Evolutionary conservation across 2,113 vertebrate genomes (phyloP), one percentile per base, ranked within the genome.

Genomic region (Corydoras maculifer): DNA sequence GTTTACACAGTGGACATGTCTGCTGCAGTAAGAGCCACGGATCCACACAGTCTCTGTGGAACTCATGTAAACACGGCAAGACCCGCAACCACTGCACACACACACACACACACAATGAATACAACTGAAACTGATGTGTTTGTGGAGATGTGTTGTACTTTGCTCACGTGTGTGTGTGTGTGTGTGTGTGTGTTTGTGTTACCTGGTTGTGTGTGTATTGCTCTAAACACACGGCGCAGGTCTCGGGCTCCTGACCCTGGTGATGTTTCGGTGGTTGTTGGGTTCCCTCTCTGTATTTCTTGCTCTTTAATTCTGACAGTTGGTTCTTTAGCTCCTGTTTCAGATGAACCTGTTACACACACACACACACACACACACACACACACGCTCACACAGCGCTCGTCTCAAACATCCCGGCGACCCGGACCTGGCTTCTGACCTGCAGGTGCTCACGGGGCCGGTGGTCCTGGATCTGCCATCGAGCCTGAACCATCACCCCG

Each of bases 1-100:
- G 94, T 80, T 98, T 98, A 87, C 96, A 98, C 60, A 98, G 88
- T 0, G 96, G 96, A 73, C 96, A 98, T 69, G 95, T 97, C 84
- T 96, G 95, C 78, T 93, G 95, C 80, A 93, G 88, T 68, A 97
- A 87, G 51, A 97, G 89, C 96, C 96, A 98, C 68, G 93, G 94
- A 68, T 98, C 96, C 75, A 98, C 93, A 0, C 96, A 97, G 70
- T 97, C 94, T 32, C 91, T 88, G 86, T 98, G 96, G 79, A 96
- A 97, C 81, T 97, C 95, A 0, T 98, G 96, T 30, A 84, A 90
- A 79, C 96, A 98, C 0, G 95, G 96, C 71, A 98, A 84, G 72
- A 97, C 94, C 43, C 95, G 90, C 69, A 98, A 86, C 88, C 93
- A 95, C 95, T 97, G 72, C 8, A 71, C 60, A 73, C 32, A 30